Percentiles rank a stretch among this genome's conserved stretches.
Conservation (phyloP, 1,140 invertebrate species). For the Drosophila obscura region DNA sequence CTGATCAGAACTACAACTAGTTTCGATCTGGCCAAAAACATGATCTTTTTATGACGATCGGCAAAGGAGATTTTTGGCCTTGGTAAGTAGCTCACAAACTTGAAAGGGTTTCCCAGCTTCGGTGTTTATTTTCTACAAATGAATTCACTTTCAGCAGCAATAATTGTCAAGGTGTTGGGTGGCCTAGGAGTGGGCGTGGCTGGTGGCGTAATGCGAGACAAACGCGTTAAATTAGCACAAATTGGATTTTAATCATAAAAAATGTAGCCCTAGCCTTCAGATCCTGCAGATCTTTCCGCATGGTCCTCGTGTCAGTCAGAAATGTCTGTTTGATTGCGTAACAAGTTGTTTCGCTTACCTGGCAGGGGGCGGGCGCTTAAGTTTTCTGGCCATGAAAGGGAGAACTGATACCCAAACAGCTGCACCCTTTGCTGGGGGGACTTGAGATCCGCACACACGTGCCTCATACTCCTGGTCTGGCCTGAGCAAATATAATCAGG, state of each 20-base stretch:
- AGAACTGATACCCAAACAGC: background rate
- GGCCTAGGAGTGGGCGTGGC: background rate
- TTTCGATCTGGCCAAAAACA: too few relatives aligned
- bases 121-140: background rate
- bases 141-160: constrained; percentile 36
- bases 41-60: too few relatives aligned
- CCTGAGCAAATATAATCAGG: constrained; percentile 58
- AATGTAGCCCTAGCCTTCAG: constrained; percentile 17
- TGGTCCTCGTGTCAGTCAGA: background rate
- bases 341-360: constrained; percentile 7
- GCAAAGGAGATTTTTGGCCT: too few relatives aligned
- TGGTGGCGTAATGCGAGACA: constrained; percentile 50
- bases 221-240: constrained; percentile 64
- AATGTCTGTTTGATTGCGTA: constrained; percentile 27
- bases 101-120: too few relatives aligned
- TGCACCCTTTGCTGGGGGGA: constrained; percentile 2
- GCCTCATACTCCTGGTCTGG: constrained; percentile 12
- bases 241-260: constrained; percentile 69
- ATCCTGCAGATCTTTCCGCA: background rate
- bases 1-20: too few relatives aligned
- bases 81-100: too few relatives aligned
- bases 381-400: too few relatives aligned
- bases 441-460: constrained; percentile 28
- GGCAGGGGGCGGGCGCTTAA: too few relatives aligned
- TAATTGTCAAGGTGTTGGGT: constrained; percentile 23